phyloP scores from a whole-genome alignment of 2,797 vertebrate genomes.

The Chaunax sp. region DNA sequence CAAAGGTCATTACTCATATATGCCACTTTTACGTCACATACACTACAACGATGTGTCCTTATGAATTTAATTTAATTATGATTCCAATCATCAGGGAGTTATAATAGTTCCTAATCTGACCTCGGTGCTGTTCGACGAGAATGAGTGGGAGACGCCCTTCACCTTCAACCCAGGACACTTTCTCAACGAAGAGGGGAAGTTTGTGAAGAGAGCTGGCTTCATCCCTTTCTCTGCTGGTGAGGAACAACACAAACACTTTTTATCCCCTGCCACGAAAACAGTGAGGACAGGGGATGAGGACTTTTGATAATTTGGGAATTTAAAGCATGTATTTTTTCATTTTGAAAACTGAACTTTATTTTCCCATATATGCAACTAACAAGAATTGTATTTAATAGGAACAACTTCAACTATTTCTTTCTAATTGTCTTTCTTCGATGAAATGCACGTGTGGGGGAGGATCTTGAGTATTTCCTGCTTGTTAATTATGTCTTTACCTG shows the following conservation, averaged over 20 bases:
- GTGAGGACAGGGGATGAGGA: too few relatives aligned
- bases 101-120: conserved; percentile 61
- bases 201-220: conserved; percentile 83
- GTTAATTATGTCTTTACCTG: too few relatives aligned
- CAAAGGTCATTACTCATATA: conserved; percentile 38
- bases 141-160: conserved; percentile 84
- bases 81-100: conserved; percentile 76
- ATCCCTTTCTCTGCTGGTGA: conserved; percentile 87
- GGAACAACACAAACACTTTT: rapidly evolving
- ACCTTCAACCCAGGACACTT: conserved; percentile 87
- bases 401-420: too few relatives aligned
- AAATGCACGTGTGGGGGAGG: too few relatives aligned
- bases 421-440: too few relatives aligned
- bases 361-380: too few relatives aligned
- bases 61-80: not conserved
- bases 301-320: too few relatives aligned
- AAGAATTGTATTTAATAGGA: too few relatives aligned
- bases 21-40: not conserved
- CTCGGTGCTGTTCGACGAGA: conserved; percentile 83
- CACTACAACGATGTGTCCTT: not conserved
- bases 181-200: conserved; percentile 83
- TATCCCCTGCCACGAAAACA: too few relatives aligned
- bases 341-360: too few relatives aligned
- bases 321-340: too few relatives aligned
- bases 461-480: too few relatives aligned